Percentiles rank a stretch among this genome's conserved stretches.
Conservation (phyloP, 23 tunicate genomes). For the Ciona savignyi region DNA sequence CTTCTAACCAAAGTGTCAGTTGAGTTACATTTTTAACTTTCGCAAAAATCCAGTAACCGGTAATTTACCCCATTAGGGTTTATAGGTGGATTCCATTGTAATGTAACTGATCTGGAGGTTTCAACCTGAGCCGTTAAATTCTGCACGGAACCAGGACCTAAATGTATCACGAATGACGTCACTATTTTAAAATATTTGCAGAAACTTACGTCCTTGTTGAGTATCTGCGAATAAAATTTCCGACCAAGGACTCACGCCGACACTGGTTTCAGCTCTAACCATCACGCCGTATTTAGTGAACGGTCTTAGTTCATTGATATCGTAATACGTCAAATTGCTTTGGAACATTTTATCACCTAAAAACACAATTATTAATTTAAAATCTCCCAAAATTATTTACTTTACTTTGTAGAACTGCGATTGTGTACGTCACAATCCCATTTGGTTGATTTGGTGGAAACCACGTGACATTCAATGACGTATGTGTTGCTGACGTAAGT, state of each 20-base stretch:
- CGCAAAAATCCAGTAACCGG: too few relatives aligned
- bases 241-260: neutral
- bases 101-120: neutral
- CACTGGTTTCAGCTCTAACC: neutral
- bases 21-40: too few relatives aligned
- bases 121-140: neutral
- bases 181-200: too few relatives aligned
- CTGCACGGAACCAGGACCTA: neutral
- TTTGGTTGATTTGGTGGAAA: slow-evolving; percentile 13
- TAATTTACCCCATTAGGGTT: neutral
- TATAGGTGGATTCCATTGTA: neutral
- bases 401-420: too few relatives aligned
- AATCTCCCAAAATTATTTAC: neutral
- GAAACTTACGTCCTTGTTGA: neutral
- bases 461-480: slow-evolving; percentile 6
- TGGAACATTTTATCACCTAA: neutral
- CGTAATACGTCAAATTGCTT: neutral
- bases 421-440: slow-evolving; percentile 13
- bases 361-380: too few relatives aligned
- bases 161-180: too few relatives aligned
- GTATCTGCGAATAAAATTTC: neutral
- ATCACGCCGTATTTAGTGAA: neutral
- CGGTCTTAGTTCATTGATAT: neutral
- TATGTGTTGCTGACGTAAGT: neutral
- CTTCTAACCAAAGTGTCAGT: too few relatives aligned